These are phyloP conservation scores for Grapholita molesta DNA, from an alignment of 1,140 invertebrate genomes.

Conservation along the genomic window DNA sequence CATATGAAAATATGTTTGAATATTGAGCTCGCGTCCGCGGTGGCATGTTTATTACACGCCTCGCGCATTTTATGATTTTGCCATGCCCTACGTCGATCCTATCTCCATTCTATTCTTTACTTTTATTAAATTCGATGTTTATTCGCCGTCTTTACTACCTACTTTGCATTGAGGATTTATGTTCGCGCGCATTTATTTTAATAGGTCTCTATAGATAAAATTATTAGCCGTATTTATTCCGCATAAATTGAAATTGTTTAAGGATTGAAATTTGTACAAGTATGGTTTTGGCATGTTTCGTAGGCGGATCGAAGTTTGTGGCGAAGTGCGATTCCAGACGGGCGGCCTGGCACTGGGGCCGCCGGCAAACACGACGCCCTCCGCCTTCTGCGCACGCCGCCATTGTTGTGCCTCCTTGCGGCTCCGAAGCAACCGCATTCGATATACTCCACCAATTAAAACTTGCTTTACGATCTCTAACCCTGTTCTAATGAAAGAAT, in stretches of 20 bases:
- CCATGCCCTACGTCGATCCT: slow-evolving; percentile 24
- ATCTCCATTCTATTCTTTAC: slow-evolving; percentile 29
- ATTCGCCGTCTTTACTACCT: slow-evolving; percentile 22
- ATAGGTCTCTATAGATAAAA: neutral
- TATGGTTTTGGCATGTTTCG: slow-evolving; percentile 31
- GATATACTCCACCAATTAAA: slow-evolving; percentile 52
- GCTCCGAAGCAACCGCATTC: slow-evolving; percentile 27
- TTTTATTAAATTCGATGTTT: slow-evolving; percentile 38
- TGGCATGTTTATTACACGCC: slow-evolving; percentile 38
- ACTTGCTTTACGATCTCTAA: slow-evolving; percentile 48
- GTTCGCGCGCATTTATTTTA: neutral
- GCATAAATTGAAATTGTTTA: slow-evolving; percentile 12
- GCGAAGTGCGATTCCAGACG: slow-evolving; percentile 42
- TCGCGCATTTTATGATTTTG: slow-evolving; percentile 33
- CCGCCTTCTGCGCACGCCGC: slow-evolving; percentile 62
- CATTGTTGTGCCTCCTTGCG: slow-evolving; percentile 39
- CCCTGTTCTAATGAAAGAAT: slow-evolving; percentile 47
- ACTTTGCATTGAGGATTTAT: slow-evolving; percentile 29
- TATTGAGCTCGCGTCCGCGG: slow-evolving; percentile 26
- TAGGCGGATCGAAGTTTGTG: slow-evolving; percentile 34
- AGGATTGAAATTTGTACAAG: neutral
- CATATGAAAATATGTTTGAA: slow-evolving; percentile 20
- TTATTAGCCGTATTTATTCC: neutral
- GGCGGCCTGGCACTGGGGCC: slow-evolving; percentile 44
- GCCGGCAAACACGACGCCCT: slow-evolving; percentile 50